phyloP scores from a whole-genome alignment of 2,888 invertebrate genomes.

The Pandemis cinnamomeana region DNA sequence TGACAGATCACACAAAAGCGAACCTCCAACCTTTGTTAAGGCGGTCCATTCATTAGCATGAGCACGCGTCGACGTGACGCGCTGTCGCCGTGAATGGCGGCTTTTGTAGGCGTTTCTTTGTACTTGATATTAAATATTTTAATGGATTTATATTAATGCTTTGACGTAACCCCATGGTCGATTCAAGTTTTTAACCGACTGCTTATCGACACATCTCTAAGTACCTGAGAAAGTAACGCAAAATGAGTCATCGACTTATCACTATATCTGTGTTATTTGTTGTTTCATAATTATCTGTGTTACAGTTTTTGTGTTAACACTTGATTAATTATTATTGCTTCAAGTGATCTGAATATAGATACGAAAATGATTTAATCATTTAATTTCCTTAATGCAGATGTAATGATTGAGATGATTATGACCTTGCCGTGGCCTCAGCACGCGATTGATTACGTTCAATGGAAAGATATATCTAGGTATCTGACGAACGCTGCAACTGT shows the following conservation, averaged over 20 bases:
- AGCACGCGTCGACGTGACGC: slow-evolving; percentile 36
- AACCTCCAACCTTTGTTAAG: slow-evolving; percentile 42
- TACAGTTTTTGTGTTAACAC: no score
- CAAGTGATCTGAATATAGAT: neutral
- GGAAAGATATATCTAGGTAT: slow-evolving; percentile 38
- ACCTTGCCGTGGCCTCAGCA: slow-evolving; percentile 41
- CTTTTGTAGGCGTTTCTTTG: slow-evolving; percentile 30
- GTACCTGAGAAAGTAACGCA: no score
- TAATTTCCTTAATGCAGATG: slow-evolving; percentile 22
- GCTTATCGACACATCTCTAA: no score
- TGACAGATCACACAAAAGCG: slow-evolving; percentile 39
- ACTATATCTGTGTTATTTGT: no score
- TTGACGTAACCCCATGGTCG: neutral
- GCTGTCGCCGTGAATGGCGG: slow-evolving; percentile 35
- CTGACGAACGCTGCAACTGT: neutral
- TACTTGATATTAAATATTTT: slow-evolving; percentile 26
- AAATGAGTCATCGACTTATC: no score
- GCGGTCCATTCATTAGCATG: slow-evolving; percentile 39
- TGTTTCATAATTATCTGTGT: no score
- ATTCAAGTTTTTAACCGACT: no score
- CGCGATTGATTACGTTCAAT: slow-evolving; percentile 42
- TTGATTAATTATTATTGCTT: neutral
- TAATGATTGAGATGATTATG: slow-evolving; percentile 32
- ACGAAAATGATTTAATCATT: slow-evolving; percentile 5
- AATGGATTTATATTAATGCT: slow-evolving; percentile 16